Conservation (phyloP, 2,113 vertebrate species). For the Alectura lathami region DNA sequence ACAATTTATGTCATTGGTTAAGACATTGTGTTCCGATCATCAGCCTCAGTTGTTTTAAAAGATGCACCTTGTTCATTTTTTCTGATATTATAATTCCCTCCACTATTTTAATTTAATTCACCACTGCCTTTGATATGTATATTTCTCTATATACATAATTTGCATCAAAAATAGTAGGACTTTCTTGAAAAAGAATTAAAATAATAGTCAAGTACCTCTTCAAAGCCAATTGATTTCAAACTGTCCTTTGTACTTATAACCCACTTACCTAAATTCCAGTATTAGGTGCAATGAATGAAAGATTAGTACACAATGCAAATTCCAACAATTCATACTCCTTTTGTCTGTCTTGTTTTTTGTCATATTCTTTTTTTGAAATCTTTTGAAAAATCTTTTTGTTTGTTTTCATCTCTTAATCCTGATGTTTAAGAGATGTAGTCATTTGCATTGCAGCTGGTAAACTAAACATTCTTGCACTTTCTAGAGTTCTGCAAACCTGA, state of each 20-base stretch:
- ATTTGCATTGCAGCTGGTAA: not conserved
- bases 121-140: not conserved
- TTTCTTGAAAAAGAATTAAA: not conserved
- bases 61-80: not conserved
- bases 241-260: not conserved
- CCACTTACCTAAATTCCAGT: not conserved
- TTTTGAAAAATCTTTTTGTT: fast-evolving
- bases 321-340: not conserved
- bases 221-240: not conserved
- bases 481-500: not conserved
- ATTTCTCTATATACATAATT: not conserved
- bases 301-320: not conserved
- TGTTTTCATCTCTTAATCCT: not conserved
- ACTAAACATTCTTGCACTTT: not conserved
- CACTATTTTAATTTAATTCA: not conserved
- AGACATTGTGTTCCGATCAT: not conserved
- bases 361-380: too few species aligned
- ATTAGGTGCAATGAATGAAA: not conserved
- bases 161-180: not conserved
- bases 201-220: not conserved
- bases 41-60: not conserved
- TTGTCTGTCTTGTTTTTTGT: fast-evolving
- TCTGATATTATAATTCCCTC: not conserved
- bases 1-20: not conserved
- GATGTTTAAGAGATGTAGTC: too few species aligned